A percentile compares a stretch with the other conserved stretches of the same genome.
Evolutionary conservation across 2,113 vertebrate species (phyloP).

Genomic region (Pogonocichla stellata): DNA sequence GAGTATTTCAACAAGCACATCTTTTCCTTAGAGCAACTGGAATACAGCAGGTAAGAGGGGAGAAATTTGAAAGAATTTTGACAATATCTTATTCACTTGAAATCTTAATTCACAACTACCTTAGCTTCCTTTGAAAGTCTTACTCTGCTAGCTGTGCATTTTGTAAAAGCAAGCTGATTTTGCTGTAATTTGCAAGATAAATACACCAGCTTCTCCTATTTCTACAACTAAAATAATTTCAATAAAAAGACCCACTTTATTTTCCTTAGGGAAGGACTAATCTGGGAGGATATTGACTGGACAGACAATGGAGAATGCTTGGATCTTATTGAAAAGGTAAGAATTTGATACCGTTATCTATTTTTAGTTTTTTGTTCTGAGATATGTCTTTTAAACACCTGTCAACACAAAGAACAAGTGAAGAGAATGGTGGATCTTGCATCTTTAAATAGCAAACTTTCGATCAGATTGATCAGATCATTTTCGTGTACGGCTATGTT

Average conservation of each 20-base stretch:
- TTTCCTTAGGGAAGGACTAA: slow-evolving; percentile 86
- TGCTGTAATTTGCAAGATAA: background rate
- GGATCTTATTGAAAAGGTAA: slow-evolving; percentile 97
- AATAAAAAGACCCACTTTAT: background rate
- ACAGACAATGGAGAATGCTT: slow-evolving; percentile 97
- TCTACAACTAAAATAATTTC: background rate
- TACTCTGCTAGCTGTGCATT: background rate
- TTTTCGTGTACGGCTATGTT: background rate
- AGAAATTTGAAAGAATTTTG: background rate
- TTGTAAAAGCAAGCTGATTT: background rate
- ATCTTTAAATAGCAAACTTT: background rate
- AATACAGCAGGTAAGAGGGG: slow-evolving; percentile 89
- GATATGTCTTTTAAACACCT: background rate
- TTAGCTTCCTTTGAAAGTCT: background rate
- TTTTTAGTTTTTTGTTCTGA: background rate
- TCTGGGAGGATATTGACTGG: slow-evolving; percentile 96
- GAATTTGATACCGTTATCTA: background rate
- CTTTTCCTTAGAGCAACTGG: slow-evolving; percentile 96
- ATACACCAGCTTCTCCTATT: background rate
- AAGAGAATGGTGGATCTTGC: background rate
- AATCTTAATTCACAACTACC: background rate
- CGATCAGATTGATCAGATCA: background rate
- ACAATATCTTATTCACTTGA: background rate
- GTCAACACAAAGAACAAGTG: background rate
- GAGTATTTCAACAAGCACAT: slow-evolving; percentile 99